Percentiles rank a stretch among this genome's conserved stretches.
Conservation (phyloP, 2,797 vertebrate species). For the Sphenodon punctatus region DNA sequence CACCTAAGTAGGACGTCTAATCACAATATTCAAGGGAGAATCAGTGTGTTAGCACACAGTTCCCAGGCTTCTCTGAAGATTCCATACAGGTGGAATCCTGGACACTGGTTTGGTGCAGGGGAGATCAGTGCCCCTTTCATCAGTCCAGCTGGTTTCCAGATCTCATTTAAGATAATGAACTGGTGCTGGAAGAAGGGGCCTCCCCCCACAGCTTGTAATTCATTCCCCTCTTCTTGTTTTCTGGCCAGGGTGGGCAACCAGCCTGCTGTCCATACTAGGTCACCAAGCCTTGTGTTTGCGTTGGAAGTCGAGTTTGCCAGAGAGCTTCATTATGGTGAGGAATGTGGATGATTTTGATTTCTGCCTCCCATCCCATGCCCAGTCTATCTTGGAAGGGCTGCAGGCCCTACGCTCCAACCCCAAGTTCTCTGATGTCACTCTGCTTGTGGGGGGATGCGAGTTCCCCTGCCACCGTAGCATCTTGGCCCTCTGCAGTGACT, state of each 20-base stretch:
- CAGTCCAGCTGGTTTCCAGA: neutral
- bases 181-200: neutral
- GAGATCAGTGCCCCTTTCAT: no score
- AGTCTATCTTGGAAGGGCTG: constrained; percentile 89
- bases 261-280: neutral
- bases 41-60: neutral
- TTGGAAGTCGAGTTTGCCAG: neutral
- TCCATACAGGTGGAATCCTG: no score
- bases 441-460: constrained; percentile 83
- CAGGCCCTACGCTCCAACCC: constrained; percentile 85
- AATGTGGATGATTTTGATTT: constrained; percentile 95
- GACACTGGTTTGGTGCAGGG: no score
- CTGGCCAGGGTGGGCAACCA: neutral
- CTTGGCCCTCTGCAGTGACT: constrained; percentile 92
- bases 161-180: neutral
- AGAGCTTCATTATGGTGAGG: constrained; percentile 83
- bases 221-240: neutral
- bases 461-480: constrained; percentile 92
- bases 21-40: no score
- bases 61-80: neutral
- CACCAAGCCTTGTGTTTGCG: neutral
- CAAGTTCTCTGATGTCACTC: constrained; percentile 88
- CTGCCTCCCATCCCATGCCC: constrained; percentile 89
- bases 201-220: neutral
- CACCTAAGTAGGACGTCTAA: no score